Base-by-base conservation (phyloP, 2,888 invertebrate species). In the Apotomis betuletana region DNA sequence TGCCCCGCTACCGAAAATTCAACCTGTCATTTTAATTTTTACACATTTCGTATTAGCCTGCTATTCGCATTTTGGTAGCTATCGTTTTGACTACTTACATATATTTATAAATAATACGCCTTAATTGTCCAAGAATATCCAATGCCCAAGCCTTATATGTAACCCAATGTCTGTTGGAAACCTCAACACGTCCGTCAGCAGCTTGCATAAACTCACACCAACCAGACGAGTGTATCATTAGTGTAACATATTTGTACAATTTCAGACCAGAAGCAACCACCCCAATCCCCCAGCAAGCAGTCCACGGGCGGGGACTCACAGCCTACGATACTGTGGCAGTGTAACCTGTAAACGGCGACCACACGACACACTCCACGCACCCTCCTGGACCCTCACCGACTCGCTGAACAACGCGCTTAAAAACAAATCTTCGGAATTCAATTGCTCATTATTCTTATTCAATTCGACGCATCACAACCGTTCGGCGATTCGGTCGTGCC, bases 271-370 rank as follows among this genome's bases (percentile, higher is more conserved):
- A 98, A 97, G 96, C 97, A 92, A 84, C 82, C 92, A 89, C 92
- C 92, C 95, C 95, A 95, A 94, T 96, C 95, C 95, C 96, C 95
- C 96, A 95, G 95, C 95, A 96, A 96, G 95, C 96, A 94, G 89
- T 88, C 91, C 92, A 92, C 90, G 91, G 94, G 93, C 92, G 95
- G 95, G 97, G 97, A 96, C 96, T 97, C 97, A 97, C 97, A 97
- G 96, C 98, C 97, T 97, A 97, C 97, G 97, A 98, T 97, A 97
- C 97, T 97, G 97, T 98, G 97, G 98, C 98, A 97, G 97, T 98
- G 97, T 98, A 97, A 98, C 95, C 95, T 97, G 96, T 97, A 97
- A 96, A 90, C 85, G 84, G 74, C 75, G 74, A 65, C 62, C 78
- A 77, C 74, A 77, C 80, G 80, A 74, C 80, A 80, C 82, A 76